Base-by-base conservation (phyloP, 1,140 invertebrate species). In the Maniola jurtina region DNA sequence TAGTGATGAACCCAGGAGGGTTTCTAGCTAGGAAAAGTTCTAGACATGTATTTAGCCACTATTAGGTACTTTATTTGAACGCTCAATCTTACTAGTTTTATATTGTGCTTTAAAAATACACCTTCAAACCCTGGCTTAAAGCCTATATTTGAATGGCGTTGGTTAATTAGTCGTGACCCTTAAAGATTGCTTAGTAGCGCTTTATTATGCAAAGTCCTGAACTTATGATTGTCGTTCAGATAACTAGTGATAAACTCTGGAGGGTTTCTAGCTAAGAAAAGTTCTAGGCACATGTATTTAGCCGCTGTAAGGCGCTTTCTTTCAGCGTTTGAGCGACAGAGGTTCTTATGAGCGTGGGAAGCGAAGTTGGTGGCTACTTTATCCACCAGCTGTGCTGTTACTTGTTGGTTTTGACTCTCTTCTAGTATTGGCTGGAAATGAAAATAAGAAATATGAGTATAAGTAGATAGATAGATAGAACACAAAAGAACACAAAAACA, bases 221-320 rank as follows among this genome's bases (percentile, higher is more conserved):
- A 93, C 72, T 92, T 90, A 68, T 92, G 90, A 61, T 89, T 87
- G 60, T 93, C 91, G 67, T 92, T 92, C 1, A 94, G 77, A 76
- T 92, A 93, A 9, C 86, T 93, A 11, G 93, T 94, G 25, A 94
- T 91, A 71, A 93, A 93, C 40, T 93, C 92, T 0, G 93, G 92
- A 8, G 91, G 92, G 40, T 92, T 83, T 36, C 86, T 73, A 4
- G 81, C 70, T 33, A 92, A 86, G 56, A 93, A 92, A 47, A 94
- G 68, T 70, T 94, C 92, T 61, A 92, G 75, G 72, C 92, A 91
- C 78, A 94, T 88, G 73, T 92, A 90, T 47, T 82, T 84, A 0
- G 93, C 92, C 2, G 88, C 85, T 2, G 86, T 85, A 10, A 93
- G 76, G 13, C 87, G 72, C 65, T 92, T 91, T 7, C 84, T 71